Conservation (phyloP, 2,797 vertebrate genomes). For the Cyclopterus lumpus region DNA sequence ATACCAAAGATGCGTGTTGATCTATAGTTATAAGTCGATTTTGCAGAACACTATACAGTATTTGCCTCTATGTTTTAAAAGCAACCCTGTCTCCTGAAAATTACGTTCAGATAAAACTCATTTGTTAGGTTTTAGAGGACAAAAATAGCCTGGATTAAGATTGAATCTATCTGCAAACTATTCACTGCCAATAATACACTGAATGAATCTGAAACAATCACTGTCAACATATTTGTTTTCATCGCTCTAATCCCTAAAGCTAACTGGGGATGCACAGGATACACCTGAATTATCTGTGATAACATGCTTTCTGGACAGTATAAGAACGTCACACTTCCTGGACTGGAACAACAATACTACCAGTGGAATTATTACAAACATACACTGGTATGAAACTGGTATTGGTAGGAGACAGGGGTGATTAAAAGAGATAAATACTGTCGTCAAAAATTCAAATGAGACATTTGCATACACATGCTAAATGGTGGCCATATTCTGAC, state of each 20-base stretch:
- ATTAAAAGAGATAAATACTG: conserved; percentile 34
- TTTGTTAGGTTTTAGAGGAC: conserved; percentile 2
- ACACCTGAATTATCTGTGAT: not conserved
- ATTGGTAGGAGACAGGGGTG: conserved; percentile 22
- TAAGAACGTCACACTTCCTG: not conserved
- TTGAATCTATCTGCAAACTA: not conserved
- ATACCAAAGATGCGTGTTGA: conserved; percentile 2
- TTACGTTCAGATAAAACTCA: not conserved
- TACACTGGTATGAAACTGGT: conserved; percentile 28
- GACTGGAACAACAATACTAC: not conserved
- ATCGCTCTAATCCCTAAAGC: not conserved
- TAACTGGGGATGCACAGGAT: not conserved
- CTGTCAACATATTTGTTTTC: not conserved
- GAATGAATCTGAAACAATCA: not conserved
- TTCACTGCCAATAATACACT: not conserved
- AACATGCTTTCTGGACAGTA: not conserved
- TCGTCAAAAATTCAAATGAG: conserved; percentile 9
- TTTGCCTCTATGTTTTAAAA: conserved; percentile 18
- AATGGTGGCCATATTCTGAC: conserved; percentile 42
- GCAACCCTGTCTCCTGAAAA: conserved; percentile 37
- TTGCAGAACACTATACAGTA: conserved; percentile 19
- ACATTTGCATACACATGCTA: conserved; percentile 65
- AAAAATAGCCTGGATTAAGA: not conserved
- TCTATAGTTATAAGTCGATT: not conserved
- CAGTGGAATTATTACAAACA: conserved; percentile 5